Base-by-base conservation (phyloP, 2,113 vertebrate genomes). In the Mesoclemmys tuberculata region DNA sequence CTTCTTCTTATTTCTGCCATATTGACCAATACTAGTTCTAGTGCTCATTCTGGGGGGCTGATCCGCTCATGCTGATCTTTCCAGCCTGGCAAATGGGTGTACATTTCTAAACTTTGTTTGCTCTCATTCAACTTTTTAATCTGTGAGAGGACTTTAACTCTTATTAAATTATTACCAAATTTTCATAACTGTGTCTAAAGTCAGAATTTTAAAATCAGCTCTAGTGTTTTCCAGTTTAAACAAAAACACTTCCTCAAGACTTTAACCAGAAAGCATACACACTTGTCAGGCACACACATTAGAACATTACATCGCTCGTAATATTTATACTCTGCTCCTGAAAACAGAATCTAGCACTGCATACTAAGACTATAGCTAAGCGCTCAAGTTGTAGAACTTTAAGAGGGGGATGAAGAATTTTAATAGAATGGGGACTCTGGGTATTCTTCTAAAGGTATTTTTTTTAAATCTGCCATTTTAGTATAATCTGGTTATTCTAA, bases 291-390 rank as follows among this genome's bases (percentile, higher is more conserved):
- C 95, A 93, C 51, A 22, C 71, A 82, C 85, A 91, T 94, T 90
- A 96, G 96, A 88, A 80, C 92, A 89, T 95, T 93, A 94, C 94
- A 82, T 96, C 92, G 89, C 85, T 94, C 85, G 55, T 94, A 92
- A 94, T 95, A 94, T 92, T 96, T 95, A 90, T 79, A 55, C 89
- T 89, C 92, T 56, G 56, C 6, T 77, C 93, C 89, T 80, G 85
- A 93, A 92, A 94, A 93, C 80, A 95, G 90, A 94, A 84, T 92
- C 77, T 44, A 80, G 78, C 46, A 90, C 77, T 41, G 61, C 38
- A 12, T 0, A 5, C 71, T 8, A 1, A 22, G 82, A 89, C 88
- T 87, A 81, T 71, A 93, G 88, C 96, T 91, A 90, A 87, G 80
- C 55, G 35, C 35, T 85, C 26, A 29, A 82, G 82, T 82, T 71